Percentiles rank a stretch among this genome's conserved stretches.
Conservation (phyloP, 2,113 vertebrate genomes). For the Rhea pennata region DNA sequence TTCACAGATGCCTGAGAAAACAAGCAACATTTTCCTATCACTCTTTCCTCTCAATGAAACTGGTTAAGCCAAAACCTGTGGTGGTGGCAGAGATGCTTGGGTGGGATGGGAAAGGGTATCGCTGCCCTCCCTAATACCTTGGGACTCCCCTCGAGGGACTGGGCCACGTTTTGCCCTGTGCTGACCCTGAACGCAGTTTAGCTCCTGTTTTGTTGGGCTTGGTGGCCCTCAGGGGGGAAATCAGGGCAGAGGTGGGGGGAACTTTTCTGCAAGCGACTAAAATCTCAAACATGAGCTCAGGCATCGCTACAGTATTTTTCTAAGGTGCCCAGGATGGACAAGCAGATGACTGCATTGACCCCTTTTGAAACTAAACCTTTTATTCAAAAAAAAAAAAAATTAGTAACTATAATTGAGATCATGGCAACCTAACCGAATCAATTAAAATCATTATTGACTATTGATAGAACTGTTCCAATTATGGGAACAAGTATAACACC, state of each 20-base stretch:
- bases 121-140: accelerated
- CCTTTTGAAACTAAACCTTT: neutral
- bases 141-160: neutral
- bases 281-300: neutral
- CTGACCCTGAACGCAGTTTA: neutral
- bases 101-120: neutral
- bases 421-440: neutral
- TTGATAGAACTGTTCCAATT: neutral
- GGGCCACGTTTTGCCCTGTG: neutral
- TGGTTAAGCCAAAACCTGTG: neutral
- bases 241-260: neutral
- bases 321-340: neutral
- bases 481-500: neutral
- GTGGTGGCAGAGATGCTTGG: neutral
- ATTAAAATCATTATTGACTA: neutral
- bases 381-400: neutral
- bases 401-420: neutral
- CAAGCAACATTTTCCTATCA: neutral
- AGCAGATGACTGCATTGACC: neutral
- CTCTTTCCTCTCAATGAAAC: constrained; percentile 26
- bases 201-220: neutral
- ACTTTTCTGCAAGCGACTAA: neutral
- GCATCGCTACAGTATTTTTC: neutral
- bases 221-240: neutral
- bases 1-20: neutral